Base-by-base conservation (phyloP, 2,113 vertebrate species). In the Notarius lentiginosus region DNA sequence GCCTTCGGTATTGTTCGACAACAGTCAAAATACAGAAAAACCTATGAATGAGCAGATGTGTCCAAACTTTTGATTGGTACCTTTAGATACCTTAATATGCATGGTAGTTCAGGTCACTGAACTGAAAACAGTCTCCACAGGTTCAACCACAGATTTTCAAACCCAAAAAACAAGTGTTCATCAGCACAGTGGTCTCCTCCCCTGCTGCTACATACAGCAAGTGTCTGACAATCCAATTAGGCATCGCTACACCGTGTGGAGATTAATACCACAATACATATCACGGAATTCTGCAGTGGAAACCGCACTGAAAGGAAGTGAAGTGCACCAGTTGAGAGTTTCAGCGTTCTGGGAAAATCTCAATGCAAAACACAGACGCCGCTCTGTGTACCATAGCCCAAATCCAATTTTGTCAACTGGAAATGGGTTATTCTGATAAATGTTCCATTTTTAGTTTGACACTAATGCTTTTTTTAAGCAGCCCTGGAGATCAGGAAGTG, bases 361-460 rank as follows among this genome's bases (percentile, higher is more conserved):
- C 53, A 86, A 83, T 61, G 86, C 41, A 20, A 77, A 77, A 83
- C 77, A 75, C 82, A 47, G 53, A 70, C 27, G 24, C 12, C 17
- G 30, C 41, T 81, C 30, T 82, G 47, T 72, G 79, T 83, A 53
- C 18, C 68, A 47, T 58, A 63, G 60, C 73, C 73, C 83, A 84
- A 82, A 88, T 88, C 51, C 61, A 63, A 61, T 65, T 61, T 49
- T 8, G 60, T 47, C 66, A 76, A 82, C 79, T 82, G 84, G 56
- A 89, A 84, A 83, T 60, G 20, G 73, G 65, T 49, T 87, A 76
- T 83, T 83, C 70, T 85, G 72, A 89, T 83, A 80, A 85, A 51
- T 12, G 84, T 34, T 86, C 53, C 56, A 65, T 79, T 60, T 89
- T 79, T 24, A 58, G 65, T 80, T 76, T 18, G 51, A 24, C 70